phyloP scores from a whole-genome alignment of 2,113 vertebrate genomes.

The Bufo gargarizans region DNA sequence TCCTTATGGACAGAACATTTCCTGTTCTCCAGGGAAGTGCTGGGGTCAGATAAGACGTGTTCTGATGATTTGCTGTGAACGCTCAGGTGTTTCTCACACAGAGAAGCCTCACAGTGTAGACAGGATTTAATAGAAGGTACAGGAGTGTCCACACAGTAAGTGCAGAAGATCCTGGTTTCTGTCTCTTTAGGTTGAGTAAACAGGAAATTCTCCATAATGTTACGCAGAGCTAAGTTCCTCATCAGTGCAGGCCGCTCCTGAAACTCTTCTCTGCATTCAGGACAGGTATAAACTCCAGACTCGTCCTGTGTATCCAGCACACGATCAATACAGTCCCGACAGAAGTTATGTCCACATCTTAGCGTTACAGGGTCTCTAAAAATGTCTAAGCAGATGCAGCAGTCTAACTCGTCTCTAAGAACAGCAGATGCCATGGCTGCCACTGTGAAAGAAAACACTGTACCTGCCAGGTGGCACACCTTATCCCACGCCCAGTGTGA shows the following conservation, averaged over 20 bases:
- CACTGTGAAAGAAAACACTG: not conserved
- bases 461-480: not conserved
- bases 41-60: not conserved
- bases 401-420: conserved; percentile 7
- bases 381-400: conserved; percentile 1
- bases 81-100: not conserved
- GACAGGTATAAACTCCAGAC: conserved; percentile 8
- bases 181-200: not conserved
- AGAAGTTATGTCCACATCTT: conserved; percentile 22
- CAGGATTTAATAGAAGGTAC: not conserved
- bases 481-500: not conserved
- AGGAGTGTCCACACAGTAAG: conserved; percentile 18
- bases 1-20: not conserved
- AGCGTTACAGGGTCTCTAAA: conserved; percentile 3
- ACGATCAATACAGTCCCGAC: conserved; percentile 9
- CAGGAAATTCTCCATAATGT: not conserved
- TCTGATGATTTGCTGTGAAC: not conserved
- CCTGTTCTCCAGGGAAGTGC: not conserved
- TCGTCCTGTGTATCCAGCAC: not conserved
- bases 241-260: not conserved
- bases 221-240: not conserved
- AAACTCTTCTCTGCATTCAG: conserved; percentile 12
- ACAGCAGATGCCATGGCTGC: not conserved
- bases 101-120: not conserved
- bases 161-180: conserved; percentile 71